Conservation (phyloP, 1,140 invertebrate genomes). For the Augochlora pura region DNA sequence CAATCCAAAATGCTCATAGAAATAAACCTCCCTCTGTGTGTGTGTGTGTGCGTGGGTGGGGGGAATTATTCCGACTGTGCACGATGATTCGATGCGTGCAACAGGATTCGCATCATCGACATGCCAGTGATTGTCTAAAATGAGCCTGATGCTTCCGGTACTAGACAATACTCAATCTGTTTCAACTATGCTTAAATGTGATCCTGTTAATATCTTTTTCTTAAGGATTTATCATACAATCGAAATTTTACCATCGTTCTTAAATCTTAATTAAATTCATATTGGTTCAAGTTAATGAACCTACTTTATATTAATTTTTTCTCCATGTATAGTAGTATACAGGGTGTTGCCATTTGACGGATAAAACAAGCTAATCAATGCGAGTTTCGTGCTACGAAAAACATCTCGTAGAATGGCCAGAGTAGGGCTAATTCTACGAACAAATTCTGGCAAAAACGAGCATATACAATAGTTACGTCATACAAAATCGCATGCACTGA, state of each 20-base stretch:
- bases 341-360: too few species aligned
- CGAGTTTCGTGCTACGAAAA: neutral
- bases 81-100: slow-evolving; percentile 8
- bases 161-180: neutral
- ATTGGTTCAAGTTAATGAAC: too few species aligned
- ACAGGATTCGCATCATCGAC: neutral
- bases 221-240: neutral
- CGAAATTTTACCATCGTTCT: neutral
- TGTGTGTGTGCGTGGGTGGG: too few species aligned
- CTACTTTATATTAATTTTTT: too few species aligned
- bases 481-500: slow-evolving; percentile 47
- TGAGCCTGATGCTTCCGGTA: too few species aligned
- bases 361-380: neutral
- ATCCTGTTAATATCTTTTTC: too few species aligned
- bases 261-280: too few species aligned
- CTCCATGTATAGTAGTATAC: too few species aligned
- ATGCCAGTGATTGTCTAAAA: neutral
- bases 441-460: slow-evolving; percentile 38
- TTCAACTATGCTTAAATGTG: neutral
- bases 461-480: slow-evolving; percentile 31
- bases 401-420: neutral
- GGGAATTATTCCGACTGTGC: neutral
- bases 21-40: slow-evolving; percentile 47
- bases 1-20: slow-evolving; percentile 2
- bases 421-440: neutral